Conservation (phyloP, 2,113 vertebrate species). For the Siniperca knerii region DNA sequence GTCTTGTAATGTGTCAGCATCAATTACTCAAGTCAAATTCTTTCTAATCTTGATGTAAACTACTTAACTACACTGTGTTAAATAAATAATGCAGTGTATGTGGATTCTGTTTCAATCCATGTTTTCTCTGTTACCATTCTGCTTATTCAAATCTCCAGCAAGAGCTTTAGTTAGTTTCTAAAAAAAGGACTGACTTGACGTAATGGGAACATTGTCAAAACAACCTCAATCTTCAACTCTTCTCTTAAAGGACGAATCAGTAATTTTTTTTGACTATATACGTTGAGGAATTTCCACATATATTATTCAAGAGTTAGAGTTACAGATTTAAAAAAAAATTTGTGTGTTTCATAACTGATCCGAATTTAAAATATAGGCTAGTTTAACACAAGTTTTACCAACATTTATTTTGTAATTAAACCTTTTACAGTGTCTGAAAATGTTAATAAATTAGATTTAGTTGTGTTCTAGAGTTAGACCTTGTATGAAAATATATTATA, state of each 20-base stretch:
- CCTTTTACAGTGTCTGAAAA: background rate
- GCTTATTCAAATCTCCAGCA: slow-evolving; percentile 56
- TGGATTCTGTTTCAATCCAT: slow-evolving; percentile 34
- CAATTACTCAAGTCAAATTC: slow-evolving; percentile 15
- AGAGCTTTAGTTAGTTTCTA: slow-evolving; percentile 54
- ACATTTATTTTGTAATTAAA: background rate
- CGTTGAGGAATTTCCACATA: background rate
- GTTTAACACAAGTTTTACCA: background rate
- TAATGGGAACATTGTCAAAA: slow-evolving; percentile 67
- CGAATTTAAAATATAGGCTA: background rate
- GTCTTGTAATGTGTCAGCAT: background rate
- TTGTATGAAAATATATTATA: background rate
- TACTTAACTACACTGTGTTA: slow-evolving; percentile 19
- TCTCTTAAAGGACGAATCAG: slow-evolving; percentile 38
- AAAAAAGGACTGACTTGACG: slow-evolving; percentile 64
- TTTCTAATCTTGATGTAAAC: slow-evolving; percentile 34
- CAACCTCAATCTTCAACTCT: slow-evolving; percentile 35
- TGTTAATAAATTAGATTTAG: background rate
- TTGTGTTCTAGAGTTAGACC: background rate
- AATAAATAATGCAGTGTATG: slow-evolving; percentile 34
- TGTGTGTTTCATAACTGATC: slow-evolving; percentile 1
- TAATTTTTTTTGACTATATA: slow-evolving; percentile 2
- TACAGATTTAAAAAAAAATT: background rate
- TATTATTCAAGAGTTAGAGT: background rate
- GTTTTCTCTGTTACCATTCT: slow-evolving; percentile 38